Evolutionary conservation across 2,113 vertebrate genomes (phyloP).

Genomic region (Bucco capensis): DNA sequence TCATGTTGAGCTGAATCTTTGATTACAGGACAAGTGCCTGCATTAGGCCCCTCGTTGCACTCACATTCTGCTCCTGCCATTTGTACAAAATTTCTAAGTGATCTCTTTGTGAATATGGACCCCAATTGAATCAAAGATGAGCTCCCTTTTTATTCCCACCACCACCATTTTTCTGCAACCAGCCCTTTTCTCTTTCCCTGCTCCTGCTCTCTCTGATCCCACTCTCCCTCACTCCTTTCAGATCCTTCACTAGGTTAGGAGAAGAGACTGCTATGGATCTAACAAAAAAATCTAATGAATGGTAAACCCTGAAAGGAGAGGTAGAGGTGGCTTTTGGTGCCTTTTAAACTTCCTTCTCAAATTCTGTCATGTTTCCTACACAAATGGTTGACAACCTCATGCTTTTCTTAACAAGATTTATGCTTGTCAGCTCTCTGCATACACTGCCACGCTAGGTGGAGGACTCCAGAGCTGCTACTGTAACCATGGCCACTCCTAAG

Average conservation of each 20-base stretch:
- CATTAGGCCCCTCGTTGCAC: conserved; percentile 57
- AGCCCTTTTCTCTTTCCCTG: not conserved
- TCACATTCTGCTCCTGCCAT: conserved; percentile 45
- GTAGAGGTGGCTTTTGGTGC: not conserved
- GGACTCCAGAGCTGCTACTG: conserved; percentile 38
- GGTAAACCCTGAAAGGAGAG: not conserved
- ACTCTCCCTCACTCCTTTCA: not conserved
- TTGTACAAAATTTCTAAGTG: conserved; percentile 60
- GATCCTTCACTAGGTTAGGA: conserved; percentile 7
- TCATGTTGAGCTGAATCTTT: conserved; percentile 64
- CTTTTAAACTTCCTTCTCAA: conserved; percentile 9
- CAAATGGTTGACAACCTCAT: conserved; percentile 24
- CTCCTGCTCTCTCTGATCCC: not conserved
- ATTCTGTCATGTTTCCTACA: conserved; percentile 36
- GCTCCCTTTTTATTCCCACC: not conserved
- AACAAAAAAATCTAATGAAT: not conserved
- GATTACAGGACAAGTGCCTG: conserved; percentile 63
- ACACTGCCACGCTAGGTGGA: conserved; percentile 35
- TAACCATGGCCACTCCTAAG: conserved; percentile 60
- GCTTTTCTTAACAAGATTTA: conserved; percentile 70
- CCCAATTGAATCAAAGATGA: conserved; percentile 57
- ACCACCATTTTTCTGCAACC: not conserved
- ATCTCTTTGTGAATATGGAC: conserved; percentile 61
- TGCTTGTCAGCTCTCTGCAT: conserved; percentile 23
- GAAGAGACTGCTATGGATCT: not conserved